phyloP scores from a whole-genome alignment of 2,888 invertebrate genomes.

The Onthophagus sagittarius region DNA sequence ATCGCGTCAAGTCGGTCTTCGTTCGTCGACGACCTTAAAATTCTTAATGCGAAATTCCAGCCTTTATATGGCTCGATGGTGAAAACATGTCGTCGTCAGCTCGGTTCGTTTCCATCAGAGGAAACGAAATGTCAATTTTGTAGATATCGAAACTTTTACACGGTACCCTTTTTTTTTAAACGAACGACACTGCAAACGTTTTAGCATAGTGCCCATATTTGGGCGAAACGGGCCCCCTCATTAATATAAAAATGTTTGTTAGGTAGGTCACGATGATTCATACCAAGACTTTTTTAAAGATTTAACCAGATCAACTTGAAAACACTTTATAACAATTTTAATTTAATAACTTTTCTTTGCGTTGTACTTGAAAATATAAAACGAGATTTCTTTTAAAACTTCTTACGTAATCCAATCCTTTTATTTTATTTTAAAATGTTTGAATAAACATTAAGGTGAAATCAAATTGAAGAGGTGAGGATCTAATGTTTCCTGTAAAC shows the following conservation, averaged over 20 bases:
- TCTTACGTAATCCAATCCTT: background rate
- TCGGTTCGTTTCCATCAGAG: background rate
- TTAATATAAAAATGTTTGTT: background rate
- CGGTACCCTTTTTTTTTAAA: background rate
- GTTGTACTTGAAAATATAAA: background rate
- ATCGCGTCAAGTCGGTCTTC: background rate
- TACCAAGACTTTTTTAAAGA: background rate
- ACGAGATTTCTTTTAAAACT: background rate
- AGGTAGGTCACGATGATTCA: background rate
- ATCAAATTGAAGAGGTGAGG: background rate
- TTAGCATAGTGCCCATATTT: background rate
- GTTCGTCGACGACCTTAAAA: background rate
- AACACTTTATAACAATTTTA: background rate
- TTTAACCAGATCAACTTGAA: background rate
- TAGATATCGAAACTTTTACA: background rate
- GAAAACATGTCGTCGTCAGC: background rate
- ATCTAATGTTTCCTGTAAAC: background rate
- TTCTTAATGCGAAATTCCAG: background rate
- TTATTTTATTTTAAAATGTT: background rate
- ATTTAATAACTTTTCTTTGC: background rate
- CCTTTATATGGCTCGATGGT: background rate
- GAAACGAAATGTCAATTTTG: background rate
- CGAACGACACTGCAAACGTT: background rate
- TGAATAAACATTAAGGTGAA: background rate
- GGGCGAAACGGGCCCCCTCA: background rate